phyloP scores from a whole-genome alignment of 2,797 vertebrate species.

The Malurus leucopterus region DNA sequence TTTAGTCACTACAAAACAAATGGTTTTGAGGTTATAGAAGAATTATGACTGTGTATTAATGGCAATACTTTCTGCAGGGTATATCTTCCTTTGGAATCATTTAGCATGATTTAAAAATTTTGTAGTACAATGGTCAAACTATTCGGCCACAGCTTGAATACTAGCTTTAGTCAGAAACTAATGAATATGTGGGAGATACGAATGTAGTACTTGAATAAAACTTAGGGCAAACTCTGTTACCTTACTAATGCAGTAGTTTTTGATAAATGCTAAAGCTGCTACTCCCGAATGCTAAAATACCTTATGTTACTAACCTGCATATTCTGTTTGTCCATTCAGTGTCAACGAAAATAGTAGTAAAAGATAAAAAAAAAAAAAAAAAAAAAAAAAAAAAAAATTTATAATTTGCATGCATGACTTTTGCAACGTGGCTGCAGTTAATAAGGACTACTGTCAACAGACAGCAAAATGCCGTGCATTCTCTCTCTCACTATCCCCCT shows the following conservation, averaged over 20 bases:
- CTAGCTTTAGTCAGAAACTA: background rate
- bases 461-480: background rate
- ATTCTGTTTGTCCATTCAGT: background rate
- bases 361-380: background rate
- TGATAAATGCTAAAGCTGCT: background rate
- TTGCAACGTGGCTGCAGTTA: background rate
- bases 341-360: background rate
- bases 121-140: background rate
- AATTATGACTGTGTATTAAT: background rate
- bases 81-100: background rate
- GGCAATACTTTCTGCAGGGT: background rate
- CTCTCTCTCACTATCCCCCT: background rate
- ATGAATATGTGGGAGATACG: background rate
- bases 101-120: background rate
- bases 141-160: background rate
- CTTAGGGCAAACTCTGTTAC: background rate
- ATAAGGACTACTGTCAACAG: background rate
- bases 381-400: background rate
- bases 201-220: background rate
- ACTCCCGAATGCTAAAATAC: background rate
- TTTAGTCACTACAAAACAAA: background rate
- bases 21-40: background rate
- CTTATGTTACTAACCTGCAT: background rate
- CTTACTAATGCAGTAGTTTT: background rate
- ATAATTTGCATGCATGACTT: background rate